Conservation (phyloP, 30 jellyfish, hydroid and myxozoan genomes). For the Hydractinia echinata region DNA sequence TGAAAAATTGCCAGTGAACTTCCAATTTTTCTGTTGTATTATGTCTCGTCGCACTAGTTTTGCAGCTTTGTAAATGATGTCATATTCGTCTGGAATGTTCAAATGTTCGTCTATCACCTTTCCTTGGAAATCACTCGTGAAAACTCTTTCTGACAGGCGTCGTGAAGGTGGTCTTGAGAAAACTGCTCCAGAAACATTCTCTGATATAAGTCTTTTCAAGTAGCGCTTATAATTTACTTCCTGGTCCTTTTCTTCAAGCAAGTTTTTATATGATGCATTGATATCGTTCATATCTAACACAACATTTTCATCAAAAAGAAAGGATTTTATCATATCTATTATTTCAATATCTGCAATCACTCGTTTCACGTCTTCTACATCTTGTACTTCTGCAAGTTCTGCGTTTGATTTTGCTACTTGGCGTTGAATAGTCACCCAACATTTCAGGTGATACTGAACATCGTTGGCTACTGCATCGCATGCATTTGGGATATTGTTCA, state of each 20-base stretch:
- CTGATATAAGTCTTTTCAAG: neutral
- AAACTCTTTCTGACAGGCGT: conserved; percentile 10
- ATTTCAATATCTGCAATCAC: conserved; percentile 14
- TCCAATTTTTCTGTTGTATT: neutral
- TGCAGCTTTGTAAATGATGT: conserved; percentile 32
- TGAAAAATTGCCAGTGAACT: too few relatives aligned
- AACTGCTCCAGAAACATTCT: neutral
- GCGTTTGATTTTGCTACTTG: neutral
- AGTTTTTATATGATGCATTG: conserved; percentile 9
- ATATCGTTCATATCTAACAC: conserved; percentile 12
- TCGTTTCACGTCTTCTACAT: neutral
- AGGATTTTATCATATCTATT: conserved; percentile 15
- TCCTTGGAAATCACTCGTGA: conserved; percentile 3
- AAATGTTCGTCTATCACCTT: neutral
- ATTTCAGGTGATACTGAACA: conserved; percentile 1
- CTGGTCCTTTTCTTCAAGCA: neutral
- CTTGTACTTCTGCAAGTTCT: conserved; percentile 9
- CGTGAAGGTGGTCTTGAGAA: conserved; percentile 17
- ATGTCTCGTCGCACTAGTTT: conserved; percentile 20
- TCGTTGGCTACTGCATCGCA: conserved; percentile 14
- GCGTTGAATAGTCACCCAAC: conserved; percentile 12
- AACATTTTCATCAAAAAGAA: neutral
- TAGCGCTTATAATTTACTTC: conserved; percentile 28
- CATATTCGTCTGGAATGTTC: conserved; percentile 11
- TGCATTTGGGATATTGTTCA: conserved; percentile 20